Conservation (phyloP, 2,888 invertebrate genomes). For the Furcula furcula region DNA sequence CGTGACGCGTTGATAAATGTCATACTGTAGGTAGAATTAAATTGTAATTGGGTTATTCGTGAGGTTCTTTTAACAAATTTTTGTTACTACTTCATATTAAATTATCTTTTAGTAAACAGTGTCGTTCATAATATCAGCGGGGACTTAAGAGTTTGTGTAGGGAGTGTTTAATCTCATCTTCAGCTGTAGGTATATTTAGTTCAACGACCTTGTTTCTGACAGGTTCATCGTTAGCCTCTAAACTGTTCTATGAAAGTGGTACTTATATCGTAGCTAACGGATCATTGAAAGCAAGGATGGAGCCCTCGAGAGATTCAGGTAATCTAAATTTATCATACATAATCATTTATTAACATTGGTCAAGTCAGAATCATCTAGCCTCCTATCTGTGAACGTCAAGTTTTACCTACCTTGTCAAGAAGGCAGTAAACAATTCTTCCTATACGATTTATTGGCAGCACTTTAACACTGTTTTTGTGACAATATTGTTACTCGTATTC, state of each 20-base stretch:
- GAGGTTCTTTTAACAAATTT: slow-evolving; percentile 23
- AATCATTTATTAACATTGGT: slow-evolving; percentile 2
- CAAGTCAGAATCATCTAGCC: too few relatives aligned
- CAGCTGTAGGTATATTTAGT: slow-evolving; percentile 77
- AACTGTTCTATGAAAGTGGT: slow-evolving; percentile 76
- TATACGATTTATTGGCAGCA: too few relatives aligned
- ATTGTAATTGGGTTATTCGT: slow-evolving; percentile 38
- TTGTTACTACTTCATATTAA: slow-evolving; percentile 15
- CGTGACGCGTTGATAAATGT: slow-evolving; percentile 70
- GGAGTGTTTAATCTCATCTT: slow-evolving; percentile 54
- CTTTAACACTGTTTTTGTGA: too few relatives aligned
- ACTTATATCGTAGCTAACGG: slow-evolving; percentile 52
- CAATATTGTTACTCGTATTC: too few relatives aligned
- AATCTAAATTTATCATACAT: slow-evolving; percentile 33
- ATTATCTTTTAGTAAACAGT: slow-evolving; percentile 24
- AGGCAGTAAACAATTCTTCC: too few relatives aligned
- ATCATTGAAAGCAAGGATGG: slow-evolving; percentile 64
- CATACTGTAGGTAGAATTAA: slow-evolving; percentile 48
- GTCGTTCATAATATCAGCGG: slow-evolving; percentile 35
- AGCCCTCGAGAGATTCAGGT: slow-evolving; percentile 78
- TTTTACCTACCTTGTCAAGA: too few relatives aligned
- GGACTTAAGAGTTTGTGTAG: slow-evolving; percentile 39
- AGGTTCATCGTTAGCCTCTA: slow-evolving; percentile 78
- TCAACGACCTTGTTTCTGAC: slow-evolving; percentile 82
- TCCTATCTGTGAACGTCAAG: too few relatives aligned